A percentile compares a stretch with the other conserved stretches of the same genome.
Conservation (phyloP, 35 echinoderm and acorn worm genomes). For the Ophiothrix spiculata region DNA sequence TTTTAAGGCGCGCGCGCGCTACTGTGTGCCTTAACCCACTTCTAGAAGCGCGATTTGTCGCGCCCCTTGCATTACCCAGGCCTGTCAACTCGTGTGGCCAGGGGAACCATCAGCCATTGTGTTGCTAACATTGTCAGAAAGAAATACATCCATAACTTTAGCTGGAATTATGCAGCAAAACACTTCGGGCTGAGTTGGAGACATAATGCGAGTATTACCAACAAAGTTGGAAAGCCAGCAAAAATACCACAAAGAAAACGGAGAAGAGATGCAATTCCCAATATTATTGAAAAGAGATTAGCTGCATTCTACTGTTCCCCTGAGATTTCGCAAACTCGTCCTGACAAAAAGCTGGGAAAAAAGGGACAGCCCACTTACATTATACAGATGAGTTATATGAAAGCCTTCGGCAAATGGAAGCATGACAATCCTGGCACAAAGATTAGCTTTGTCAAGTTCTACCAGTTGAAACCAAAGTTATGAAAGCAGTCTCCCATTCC, state of each 20-base stretch:
- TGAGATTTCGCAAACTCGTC: slow-evolving; percentile 15
- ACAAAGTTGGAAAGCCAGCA: neutral
- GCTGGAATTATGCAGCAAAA: neutral
- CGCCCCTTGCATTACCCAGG: neutral
- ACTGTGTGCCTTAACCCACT: neutral
- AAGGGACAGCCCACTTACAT: slow-evolving; percentile 35
- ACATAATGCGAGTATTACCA: neutral
- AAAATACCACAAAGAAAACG: neutral
- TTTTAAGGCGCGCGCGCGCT: neutral
- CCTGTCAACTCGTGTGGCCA: neutral
- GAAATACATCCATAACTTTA: neutral
- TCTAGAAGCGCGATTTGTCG: neutral
- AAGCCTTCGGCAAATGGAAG: neutral
- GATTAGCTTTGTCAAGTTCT: too few relatives aligned
- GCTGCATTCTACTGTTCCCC: slow-evolving; percentile 14
- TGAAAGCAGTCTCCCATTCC: too few relatives aligned
- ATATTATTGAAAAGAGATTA: neutral
- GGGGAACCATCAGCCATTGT: neutral
- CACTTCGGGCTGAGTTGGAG: neutral
- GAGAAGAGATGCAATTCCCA: slow-evolving; percentile 10
- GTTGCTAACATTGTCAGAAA: neutral
- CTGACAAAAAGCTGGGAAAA: slow-evolving; percentile 33
- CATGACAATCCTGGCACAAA: neutral
- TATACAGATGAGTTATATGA: neutral
- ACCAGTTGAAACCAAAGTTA: too few relatives aligned